Conservation (phyloP, 1,140 invertebrate species). For the Notospermus geniculatus region DNA sequence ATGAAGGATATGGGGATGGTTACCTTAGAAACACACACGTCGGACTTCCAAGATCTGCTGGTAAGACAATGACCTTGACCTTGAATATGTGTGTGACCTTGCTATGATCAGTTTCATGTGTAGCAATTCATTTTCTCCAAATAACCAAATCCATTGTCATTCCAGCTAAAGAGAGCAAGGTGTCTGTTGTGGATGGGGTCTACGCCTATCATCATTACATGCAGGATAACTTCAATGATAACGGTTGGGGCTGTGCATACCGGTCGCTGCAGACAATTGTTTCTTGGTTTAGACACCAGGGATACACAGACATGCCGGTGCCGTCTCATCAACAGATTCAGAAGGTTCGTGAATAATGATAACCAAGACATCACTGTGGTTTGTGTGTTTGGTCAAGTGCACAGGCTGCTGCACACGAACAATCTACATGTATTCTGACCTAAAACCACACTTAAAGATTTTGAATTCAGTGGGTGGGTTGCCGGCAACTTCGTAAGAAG, state of each 20-base stretch:
- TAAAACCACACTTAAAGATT: too few species aligned
- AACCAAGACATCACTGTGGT: too few species aligned
- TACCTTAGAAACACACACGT: conserved; percentile 75
- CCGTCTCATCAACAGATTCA: conserved; percentile 71
- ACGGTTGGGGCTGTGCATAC: conserved; percentile 99
- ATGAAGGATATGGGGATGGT: conserved; percentile 53
- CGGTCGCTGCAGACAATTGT: conserved; percentile 94
- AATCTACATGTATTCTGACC: too few species aligned
- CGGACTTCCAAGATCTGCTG: conserved; percentile 58
- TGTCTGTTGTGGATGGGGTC: conserved; percentile 74
- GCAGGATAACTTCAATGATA: conserved; percentile 92
- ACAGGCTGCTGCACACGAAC: too few species aligned
- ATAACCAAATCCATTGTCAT: too few species aligned
- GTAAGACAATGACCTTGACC: conserved; percentile 39
- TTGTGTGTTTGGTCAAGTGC: too few species aligned
- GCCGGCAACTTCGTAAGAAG: too few species aligned
- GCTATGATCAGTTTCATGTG: conserved; percentile 15
- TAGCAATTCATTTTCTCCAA: too few species aligned
- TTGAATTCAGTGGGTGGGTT: too few species aligned
- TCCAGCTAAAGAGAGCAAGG: conserved; percentile 58
- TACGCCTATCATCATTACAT: conserved; percentile 97
- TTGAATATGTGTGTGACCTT: conserved; percentile 45
- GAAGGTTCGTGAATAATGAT: conserved; percentile 39
- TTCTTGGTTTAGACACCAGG: conserved; percentile 94
- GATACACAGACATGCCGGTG: conserved; percentile 78